These are phyloP conservation scores for Drosophila serrata DNA, from an alignment of 1,140 invertebrate species.

Conservation along the genomic window DNA sequence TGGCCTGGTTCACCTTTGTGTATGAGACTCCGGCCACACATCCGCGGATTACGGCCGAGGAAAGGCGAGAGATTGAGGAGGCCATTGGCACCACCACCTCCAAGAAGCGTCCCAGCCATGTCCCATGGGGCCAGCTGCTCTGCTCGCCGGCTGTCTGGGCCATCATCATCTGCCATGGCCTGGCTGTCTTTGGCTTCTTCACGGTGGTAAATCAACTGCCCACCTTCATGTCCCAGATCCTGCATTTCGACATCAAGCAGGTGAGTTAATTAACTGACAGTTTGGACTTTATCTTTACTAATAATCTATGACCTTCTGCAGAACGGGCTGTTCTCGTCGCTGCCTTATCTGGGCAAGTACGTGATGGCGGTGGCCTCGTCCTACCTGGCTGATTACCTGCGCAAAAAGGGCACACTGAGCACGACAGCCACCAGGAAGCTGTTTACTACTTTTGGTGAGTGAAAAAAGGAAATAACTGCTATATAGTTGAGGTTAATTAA, in stretches of 20 bases:
- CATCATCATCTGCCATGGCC: conserved; percentile 95
- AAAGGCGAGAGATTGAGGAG: conserved; percentile 92
- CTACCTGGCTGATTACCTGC: conserved; percentile 89
- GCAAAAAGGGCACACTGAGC: conserved; percentile 88
- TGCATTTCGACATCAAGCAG: conserved; percentile 94
- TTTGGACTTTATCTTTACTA: background rate
- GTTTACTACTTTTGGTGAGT: conserved; percentile 89
- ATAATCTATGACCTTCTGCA: conserved; percentile 15
- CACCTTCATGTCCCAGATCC: conserved; percentile 96
- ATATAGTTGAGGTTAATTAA: background rate
- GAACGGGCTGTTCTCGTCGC: conserved; percentile 94
- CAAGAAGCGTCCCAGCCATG: conserved; percentile 87
- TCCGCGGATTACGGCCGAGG: conserved; percentile 93
- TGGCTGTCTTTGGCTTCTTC: conserved; percentile 98
- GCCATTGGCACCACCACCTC: conserved; percentile 88
- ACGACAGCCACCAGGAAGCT: conserved; percentile 90
- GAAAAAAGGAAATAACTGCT: background rate
- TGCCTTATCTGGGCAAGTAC: conserved; percentile 95
- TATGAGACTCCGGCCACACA: conserved; percentile 94
- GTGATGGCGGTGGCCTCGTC: conserved; percentile 90
- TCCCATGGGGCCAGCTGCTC: conserved; percentile 93
- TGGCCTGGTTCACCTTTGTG: conserved; percentile 93
- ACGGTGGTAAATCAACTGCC: conserved; percentile 97
- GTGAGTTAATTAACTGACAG: conserved; percentile 39
- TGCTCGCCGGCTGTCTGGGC: conserved; percentile 95